phyloP scores from a whole-genome alignment of 2,113 vertebrate species.

The Heterocephalus glaber region DNA sequence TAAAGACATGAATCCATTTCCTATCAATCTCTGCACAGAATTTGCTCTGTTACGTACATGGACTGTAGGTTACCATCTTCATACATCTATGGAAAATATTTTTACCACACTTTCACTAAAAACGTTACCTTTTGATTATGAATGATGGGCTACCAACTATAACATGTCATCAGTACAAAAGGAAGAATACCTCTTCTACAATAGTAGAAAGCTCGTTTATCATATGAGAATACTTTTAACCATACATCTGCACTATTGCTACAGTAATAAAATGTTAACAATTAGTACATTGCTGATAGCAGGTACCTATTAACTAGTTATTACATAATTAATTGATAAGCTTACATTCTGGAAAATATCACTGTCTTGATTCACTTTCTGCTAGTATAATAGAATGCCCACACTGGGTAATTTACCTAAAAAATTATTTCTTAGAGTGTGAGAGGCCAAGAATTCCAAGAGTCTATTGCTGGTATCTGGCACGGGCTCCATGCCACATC shows the following conservation, averaged over 20 bases:
- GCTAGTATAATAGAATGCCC: not conserved
- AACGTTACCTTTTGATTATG: not conserved
- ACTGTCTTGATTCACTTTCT: not conserved
- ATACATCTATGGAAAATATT: not conserved
- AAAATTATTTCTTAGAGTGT: not conserved
- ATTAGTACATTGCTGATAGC: not conserved
- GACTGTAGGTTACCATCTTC: not conserved
- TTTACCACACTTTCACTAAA: conserved; percentile 8
- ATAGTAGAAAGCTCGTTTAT: not conserved
- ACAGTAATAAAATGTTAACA: not conserved
- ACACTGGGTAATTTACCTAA: not conserved
- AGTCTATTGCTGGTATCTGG: not conserved
- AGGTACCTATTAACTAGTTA: not conserved
- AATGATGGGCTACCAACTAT: not conserved
- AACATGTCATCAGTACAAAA: not conserved
- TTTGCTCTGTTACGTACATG: not conserved
- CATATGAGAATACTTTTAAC: not conserved
- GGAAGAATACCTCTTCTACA: not conserved
- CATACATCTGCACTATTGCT: not conserved
- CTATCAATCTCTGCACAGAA: not conserved
- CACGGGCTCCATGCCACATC: not conserved
- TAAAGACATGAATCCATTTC: not conserved
- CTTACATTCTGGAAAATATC: not conserved
- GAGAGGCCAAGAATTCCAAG: not conserved
- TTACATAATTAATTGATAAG: not conserved